phyloP scores from a whole-genome alignment of 2,888 invertebrate species.

The Lysandra bellargus region DNA sequence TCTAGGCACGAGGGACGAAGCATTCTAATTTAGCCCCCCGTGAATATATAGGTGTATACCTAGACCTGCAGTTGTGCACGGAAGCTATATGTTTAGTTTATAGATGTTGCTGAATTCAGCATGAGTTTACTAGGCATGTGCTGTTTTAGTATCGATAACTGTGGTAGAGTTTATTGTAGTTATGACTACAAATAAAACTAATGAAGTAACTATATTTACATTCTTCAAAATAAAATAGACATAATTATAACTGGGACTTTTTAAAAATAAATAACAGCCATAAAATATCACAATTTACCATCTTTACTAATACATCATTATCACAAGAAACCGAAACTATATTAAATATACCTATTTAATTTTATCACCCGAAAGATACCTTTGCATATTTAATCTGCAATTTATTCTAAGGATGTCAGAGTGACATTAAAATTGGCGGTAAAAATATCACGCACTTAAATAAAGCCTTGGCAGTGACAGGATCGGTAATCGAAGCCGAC shows the following conservation, averaged over 20 bases:
- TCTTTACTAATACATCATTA: too few species aligned
- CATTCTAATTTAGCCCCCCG: slow-evolving; percentile 72
- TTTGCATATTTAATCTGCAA: slow-evolving; percentile 18
- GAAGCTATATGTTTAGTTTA: slow-evolving; percentile 49
- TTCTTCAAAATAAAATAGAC: too few species aligned
- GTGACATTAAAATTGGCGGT: slow-evolving; percentile 31
- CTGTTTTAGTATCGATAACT: neutral
- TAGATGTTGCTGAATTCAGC: slow-evolving; percentile 13
- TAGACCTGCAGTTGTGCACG: slow-evolving; percentile 50
- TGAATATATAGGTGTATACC: slow-evolving; percentile 63
- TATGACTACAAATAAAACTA: neutral
- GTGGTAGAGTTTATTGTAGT: neutral
- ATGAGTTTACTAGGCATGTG: neutral
- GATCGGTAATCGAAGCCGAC: slow-evolving; percentile 69
- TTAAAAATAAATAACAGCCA: too few species aligned
- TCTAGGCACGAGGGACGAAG: slow-evolving; percentile 56
- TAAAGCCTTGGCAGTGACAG: slow-evolving; percentile 69
- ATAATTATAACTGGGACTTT: too few species aligned
- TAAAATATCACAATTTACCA: too few species aligned
- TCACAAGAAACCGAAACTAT: too few species aligned
- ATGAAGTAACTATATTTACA: neutral
- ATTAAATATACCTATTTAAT: neutral
- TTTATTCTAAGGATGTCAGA: slow-evolving; percentile 27
- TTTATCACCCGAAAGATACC: neutral
- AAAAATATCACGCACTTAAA: slow-evolving; percentile 64